Base-by-base conservation (phyloP, 2,113 vertebrate species). In the Scomber scombrus region DNA sequence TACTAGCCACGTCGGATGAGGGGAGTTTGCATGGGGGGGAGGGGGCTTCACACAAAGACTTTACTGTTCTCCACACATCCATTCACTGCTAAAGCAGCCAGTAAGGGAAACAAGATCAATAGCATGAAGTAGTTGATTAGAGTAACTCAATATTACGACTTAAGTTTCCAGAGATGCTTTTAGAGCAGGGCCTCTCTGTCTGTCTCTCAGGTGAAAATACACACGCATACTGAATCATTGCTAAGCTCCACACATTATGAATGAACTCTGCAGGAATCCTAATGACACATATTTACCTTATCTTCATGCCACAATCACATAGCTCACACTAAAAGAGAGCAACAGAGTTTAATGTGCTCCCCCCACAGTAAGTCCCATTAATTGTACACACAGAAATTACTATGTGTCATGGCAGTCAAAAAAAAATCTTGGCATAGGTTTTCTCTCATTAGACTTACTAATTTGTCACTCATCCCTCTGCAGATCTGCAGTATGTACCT, bases 81-180 rank as follows among this genome's bases (percentile, higher is more conserved):
- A 87, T 89, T 90, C 90, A 85, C 67, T 65, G 81, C 74, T 71
- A 23, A 7, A 68, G 81, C 81, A 78, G 57, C 64, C 84, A 80
- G 71, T 8, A 74, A 84, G 78, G 76, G 74, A 87, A 88, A 76
- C 71, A 18, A 87, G 90, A 92, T 93, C 93, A 91, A 93, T 92
- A 79, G 82, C 92, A 87, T 75, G 65, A 90, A 85, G 91, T 62
- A 72, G 79, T 26, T 92, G 93, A 92, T 93, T 91, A 91, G 85
- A 85, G 91, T 90, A 91, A 93, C 85, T 91, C 82, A 85, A 93
- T 93, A 92, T 91, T 85, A 86, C 65, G 58, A 85, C 85, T 90
- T 74, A 62, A 57, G 80, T 87, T 91, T 91, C 88, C 85, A 78
- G 57, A 85, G 90, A 89, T 83, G 85, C 82, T 91, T 90, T 92